These are phyloP conservation scores for Apis laboriosa DNA, from an alignment of 1,140 invertebrate genomes.

Conservation along the genomic window DNA sequence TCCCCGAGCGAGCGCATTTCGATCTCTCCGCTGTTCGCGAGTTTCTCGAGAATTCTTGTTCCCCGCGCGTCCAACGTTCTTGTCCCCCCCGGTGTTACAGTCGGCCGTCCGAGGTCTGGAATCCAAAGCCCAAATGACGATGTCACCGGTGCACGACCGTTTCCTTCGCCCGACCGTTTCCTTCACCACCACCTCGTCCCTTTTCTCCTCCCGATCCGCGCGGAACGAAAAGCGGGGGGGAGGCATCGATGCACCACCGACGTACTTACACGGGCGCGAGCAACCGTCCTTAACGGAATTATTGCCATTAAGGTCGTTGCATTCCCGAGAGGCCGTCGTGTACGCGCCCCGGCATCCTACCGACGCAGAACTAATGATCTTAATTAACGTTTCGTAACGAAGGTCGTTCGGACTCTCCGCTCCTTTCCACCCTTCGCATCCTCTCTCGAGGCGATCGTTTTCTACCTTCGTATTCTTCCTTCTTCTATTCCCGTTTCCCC, in stretches of 20 bases:
- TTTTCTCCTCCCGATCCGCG: slow-evolving; percentile 14
- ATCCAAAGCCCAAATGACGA: slow-evolving; percentile 69
- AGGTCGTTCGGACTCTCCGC: slow-evolving; percentile 63
- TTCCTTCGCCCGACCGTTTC: slow-evolving; percentile 12
- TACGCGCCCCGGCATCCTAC: slow-evolving; percentile 70
- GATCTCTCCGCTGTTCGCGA: slow-evolving; percentile 31
- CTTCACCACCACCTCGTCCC: slow-evolving; percentile 6
- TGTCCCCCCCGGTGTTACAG: slow-evolving; percentile 46
- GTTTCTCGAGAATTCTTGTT: slow-evolving; percentile 58
- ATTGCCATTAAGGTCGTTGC: slow-evolving; percentile 74
- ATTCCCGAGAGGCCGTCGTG: slow-evolving; percentile 71
- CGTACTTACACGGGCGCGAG: slow-evolving; percentile 55
- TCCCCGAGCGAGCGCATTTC: background rate
- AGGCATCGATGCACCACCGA: slow-evolving; percentile 27
- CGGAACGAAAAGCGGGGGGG: slow-evolving; percentile 47
- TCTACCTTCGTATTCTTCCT: slow-evolving; percentile 31
- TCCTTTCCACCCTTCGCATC: background rate
- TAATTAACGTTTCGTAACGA: slow-evolving; percentile 79
- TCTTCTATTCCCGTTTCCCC: slow-evolving; percentile 15
- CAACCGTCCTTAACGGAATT: slow-evolving; percentile 69
- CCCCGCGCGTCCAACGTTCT: slow-evolving; percentile 45
- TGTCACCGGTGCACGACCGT: slow-evolving; percentile 60
- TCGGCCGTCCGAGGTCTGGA: slow-evolving; percentile 45
- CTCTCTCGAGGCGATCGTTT: background rate
- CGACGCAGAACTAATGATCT: slow-evolving; percentile 78